These are phyloP conservation scores for Mormyrus proboscirostris DNA, from an alignment of 2,797 vertebrate genomes.

Conservation along the genomic window DNA sequence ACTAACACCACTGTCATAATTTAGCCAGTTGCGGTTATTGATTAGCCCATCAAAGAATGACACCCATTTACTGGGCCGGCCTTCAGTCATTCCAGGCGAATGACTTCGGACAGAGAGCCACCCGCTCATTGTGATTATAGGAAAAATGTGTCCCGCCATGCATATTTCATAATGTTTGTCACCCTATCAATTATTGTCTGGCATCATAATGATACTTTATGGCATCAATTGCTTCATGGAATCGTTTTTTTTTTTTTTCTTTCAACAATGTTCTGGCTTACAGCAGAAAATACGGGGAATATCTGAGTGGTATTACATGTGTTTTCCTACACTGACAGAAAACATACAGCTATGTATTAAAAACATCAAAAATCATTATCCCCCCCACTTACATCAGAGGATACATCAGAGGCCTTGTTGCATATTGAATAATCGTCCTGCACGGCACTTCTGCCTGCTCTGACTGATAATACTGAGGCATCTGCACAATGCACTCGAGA, in stretches of 20 bases:
- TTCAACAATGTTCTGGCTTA: not conserved
- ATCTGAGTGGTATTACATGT: not conserved
- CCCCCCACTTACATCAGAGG: not conserved
- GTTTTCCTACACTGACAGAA: not conserved
- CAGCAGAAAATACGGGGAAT: not conserved
- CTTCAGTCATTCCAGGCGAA: not conserved
- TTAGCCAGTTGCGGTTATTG: conserved; percentile 33
- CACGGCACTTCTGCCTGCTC: not conserved
- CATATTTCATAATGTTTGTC: conserved; percentile 8
- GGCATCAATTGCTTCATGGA: not conserved
- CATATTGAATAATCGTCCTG: not conserved
- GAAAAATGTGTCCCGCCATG: not conserved
- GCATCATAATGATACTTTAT: conserved; percentile 2
- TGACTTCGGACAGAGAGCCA: not conserved
- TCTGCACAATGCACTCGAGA: not conserved
- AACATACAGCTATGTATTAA: not conserved
- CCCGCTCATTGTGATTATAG: conserved; percentile 19
- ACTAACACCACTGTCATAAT: conserved; percentile 25
- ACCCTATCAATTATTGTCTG: conserved; percentile 15
- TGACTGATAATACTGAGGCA: not conserved
- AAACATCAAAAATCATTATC: not conserved
- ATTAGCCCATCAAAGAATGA: conserved; percentile 34
- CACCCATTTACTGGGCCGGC: conserved; percentile 26
- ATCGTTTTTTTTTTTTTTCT: not conserved
- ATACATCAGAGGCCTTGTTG: not conserved